A percentile compares a stretch with the other conserved stretches of the same genome.
phyloP scores from a whole-genome alignment of 92 coral and sea anemone species.

The Zoanthus solanderi region DNA sequence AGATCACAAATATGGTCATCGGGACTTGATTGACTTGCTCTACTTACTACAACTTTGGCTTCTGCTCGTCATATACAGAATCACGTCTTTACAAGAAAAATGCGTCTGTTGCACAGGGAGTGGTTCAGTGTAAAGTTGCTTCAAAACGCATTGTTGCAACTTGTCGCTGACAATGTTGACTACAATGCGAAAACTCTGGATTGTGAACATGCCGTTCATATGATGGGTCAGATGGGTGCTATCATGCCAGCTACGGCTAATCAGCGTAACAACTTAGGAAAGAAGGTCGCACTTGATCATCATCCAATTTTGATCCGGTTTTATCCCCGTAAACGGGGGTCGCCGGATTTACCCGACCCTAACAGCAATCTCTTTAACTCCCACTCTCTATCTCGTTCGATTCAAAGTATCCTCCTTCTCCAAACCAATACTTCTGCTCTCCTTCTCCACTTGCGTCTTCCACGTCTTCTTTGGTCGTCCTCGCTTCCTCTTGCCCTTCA shows the following conservation, averaged over 20 bases:
- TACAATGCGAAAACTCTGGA: not conserved
- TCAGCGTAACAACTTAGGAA: not conserved
- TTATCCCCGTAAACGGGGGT: too few species aligned
- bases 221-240: slow-evolving; percentile 30
- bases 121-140: slow-evolving; percentile 1
- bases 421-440: too few species aligned
- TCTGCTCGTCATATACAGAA: slow-evolving; percentile 52
- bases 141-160: not conserved
- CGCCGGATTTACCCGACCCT: too few species aligned
- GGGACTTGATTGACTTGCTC: slow-evolving; percentile 15
- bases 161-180: too few species aligned
- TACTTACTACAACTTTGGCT: slow-evolving; percentile 20
- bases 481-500: too few species aligned
- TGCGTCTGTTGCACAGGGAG: slow-evolving; percentile 29
- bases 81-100: slow-evolving; percentile 16
- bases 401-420: too few species aligned
- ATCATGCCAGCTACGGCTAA: not conserved
- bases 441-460: too few species aligned
- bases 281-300: slow-evolving; percentile 5
- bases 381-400: too few species aligned
- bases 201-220: slow-evolving; percentile 18
- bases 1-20: too few species aligned
- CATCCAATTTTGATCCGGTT: too few species aligned
- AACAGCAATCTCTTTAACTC: too few species aligned
- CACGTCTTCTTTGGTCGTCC: too few species aligned